A percentile compares a stretch with the other conserved stretches of the same genome.
Conservation (phyloP, 2,113 vertebrate species). For the Myotis yumanensis region DNA sequence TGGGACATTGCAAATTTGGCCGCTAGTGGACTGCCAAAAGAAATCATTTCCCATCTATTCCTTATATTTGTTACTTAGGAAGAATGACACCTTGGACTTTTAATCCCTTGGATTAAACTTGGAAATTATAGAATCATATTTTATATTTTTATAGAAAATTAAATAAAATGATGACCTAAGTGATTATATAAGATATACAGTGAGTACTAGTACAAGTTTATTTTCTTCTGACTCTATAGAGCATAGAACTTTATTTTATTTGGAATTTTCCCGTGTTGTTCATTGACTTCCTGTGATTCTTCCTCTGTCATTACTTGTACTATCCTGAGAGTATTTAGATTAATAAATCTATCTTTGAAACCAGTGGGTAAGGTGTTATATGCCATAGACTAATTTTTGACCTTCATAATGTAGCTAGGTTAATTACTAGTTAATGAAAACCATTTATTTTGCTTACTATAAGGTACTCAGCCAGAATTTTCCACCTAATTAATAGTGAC, state of each 20-base stretch:
- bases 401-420: slow-evolving; percentile 61
- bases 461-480: slow-evolving; percentile 45
- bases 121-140: background rate
- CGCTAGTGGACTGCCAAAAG: background rate
- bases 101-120: background rate
- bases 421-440: slow-evolving; percentile 70
- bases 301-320: slow-evolving; percentile 12
- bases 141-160: background rate
- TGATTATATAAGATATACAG: background rate
- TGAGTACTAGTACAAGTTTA: background rate
- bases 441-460: slow-evolving; percentile 62
- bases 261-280: background rate
- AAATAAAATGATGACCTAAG: background rate
- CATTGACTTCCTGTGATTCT: background rate
- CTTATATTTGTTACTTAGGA: background rate
- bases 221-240: background rate
- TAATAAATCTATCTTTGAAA: slow-evolving; percentile 23
- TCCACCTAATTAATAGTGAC: slow-evolving; percentile 59
- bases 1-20: background rate
- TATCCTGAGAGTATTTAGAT: slow-evolving; percentile 41
- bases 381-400: slow-evolving; percentile 49
- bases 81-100: background rate
- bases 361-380: background rate
- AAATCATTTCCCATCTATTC: background rate
- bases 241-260: background rate